phyloP scores from a whole-genome alignment of 2,113 vertebrate genomes.

The Gobiocypris rarus region DNA sequence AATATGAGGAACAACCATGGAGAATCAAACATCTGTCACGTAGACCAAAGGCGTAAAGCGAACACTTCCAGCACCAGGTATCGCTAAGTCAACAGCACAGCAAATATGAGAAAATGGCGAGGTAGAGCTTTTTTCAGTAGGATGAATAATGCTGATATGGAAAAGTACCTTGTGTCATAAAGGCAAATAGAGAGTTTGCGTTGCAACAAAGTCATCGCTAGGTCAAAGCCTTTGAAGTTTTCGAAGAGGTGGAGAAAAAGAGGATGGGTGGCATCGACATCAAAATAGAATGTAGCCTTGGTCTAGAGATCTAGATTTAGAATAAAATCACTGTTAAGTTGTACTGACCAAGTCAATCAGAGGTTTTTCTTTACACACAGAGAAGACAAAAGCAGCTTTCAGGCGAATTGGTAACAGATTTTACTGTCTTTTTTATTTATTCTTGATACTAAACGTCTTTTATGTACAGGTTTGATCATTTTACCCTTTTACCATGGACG shows the following conservation, averaged over 20 bases:
- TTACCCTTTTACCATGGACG: neutral
- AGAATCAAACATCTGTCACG: slow-evolving; percentile 73
- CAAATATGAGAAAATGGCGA: slow-evolving; percentile 68
- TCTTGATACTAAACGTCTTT: neutral
- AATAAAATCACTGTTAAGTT: neutral
- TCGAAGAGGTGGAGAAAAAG: slow-evolving; percentile 32
- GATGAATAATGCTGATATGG: slow-evolving; percentile 73
- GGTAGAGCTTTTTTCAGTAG: slow-evolving; percentile 66
- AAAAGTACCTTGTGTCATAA: slow-evolving; percentile 72
- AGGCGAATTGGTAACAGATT: neutral
- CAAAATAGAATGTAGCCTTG: neutral
- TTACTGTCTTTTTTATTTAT: neutral
- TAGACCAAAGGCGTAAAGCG: slow-evolving; percentile 66
- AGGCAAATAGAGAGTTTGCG: slow-evolving; percentile 68
- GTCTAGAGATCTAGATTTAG: neutral
- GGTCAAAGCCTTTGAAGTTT: slow-evolving; percentile 72
- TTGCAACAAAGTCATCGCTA: slow-evolving; percentile 76
- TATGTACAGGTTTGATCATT: neutral
- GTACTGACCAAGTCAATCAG: neutral
- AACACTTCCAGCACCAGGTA: slow-evolving; percentile 73
- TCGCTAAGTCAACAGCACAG: slow-evolving; percentile 81
- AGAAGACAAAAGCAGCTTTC: neutral
- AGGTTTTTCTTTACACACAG: neutral
- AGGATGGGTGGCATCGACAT: neutral
- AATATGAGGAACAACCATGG: slow-evolving; percentile 58